Base-by-base conservation (phyloP, 2,113 vertebrate species). In the Nibea albiflora region DNA sequence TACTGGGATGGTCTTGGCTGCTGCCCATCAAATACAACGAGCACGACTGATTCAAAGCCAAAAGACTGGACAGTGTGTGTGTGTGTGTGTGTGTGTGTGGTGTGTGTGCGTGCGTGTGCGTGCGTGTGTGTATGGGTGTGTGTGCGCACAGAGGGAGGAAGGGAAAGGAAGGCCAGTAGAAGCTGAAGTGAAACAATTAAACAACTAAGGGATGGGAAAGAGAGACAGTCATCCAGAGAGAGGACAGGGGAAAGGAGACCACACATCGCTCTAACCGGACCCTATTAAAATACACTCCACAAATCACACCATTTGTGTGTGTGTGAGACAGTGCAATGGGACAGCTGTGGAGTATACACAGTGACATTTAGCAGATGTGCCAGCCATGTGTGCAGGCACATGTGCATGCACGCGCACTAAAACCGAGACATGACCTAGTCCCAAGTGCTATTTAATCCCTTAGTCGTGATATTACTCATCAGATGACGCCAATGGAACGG, bases 21-120 rank as follows among this genome's bases (percentile, higher is more conserved):
- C 85, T 85, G 67, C 87, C 68, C 87, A 77, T 79, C 68, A 87
- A 91, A 90, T 73, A 81, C 81, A 88, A 81, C 62, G 26, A 90
- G 84, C 71, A 82, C 76, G 71, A 86, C 79, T 76, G 78, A 90
- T 83, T 85, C 70, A 66, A 80, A 69, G 70, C 85, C 86, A 85
- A 82, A 60, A 53, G 66, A 86, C 83, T 69, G 85, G 56, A 76
- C 80, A 49, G 47, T 20, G 53, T 85, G 35, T 73, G 39, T 26
- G 20, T 73, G 52, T 78, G 26, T 69, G 49, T 42, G 42, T 47
- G 44, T 53, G 49, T 39, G 54, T 72, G 47, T 28, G 52, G 54
- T 67, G 44, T 22, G 19, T 68, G 49, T 80, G 28, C 60, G 46
- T 42, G 35, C 31, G 47, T 57, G 52, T 24, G 58, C 70, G 50